phyloP scores from a whole-genome alignment of 92 coral and sea anemone species.

The Scolanthus callimorphus region DNA sequence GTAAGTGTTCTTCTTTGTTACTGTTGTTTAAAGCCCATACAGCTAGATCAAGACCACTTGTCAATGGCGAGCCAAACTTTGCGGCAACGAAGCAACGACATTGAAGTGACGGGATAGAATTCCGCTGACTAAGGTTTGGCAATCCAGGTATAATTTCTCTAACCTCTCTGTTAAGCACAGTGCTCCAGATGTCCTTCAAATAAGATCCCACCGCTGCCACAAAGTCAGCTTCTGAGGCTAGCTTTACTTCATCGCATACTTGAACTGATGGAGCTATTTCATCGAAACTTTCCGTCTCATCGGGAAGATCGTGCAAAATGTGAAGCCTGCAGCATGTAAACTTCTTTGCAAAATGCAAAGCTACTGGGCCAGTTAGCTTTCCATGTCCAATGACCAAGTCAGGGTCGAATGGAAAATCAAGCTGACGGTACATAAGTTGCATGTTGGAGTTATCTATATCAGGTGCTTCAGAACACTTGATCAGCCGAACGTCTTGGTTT shows the following conservation, averaged over 20 bases:
- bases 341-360: conserved; percentile 37
- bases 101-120: conserved; percentile 37
- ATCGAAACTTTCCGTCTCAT: conserved; percentile 10
- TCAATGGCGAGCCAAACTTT: conserved; percentile 3
- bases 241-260: conserved; percentile 26
- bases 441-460: conserved; percentile 25
- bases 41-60: conserved; percentile 22
- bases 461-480: conserved; percentile 27
- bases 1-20: conserved; percentile 5
- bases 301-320: conserved; percentile 45
- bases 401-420: conserved; percentile 36
- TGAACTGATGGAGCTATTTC: neutral
- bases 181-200: conserved; percentile 50
- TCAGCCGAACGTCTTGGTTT: conserved; percentile 35
- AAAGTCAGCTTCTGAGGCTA: conserved; percentile 47
- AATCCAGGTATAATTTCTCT: conserved; percentile 56
- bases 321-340: conserved; percentile 40
- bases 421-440: conserved; percentile 31
- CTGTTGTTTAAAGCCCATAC: conserved; percentile 19
- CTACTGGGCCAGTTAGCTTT: conserved; percentile 45
- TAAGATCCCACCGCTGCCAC: conserved; percentile 53
- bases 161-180: conserved; percentile 41
- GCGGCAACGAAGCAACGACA: conserved; percentile 48
- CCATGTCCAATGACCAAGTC: conserved; percentile 64
- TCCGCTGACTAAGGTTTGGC: conserved; percentile 37